Evolutionary conservation across 2,888 invertebrate genomes (phyloP), one percentile per base, ranked within the genome.

Genomic region (Nezara viridula): DNA sequence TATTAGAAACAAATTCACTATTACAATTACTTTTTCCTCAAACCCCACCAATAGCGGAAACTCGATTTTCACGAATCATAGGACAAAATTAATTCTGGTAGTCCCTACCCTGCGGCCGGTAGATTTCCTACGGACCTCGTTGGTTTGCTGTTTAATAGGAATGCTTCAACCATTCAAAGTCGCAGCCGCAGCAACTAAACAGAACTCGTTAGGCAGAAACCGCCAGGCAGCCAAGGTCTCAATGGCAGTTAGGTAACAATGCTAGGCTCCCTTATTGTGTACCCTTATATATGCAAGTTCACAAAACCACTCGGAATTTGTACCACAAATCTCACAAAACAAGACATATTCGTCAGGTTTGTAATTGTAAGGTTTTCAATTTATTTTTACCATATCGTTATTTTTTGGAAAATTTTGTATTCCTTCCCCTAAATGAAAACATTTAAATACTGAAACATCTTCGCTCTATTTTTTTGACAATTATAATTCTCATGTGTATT

Each of bases 191-290:
- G 66, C 32, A 73, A 73, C 60, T 60, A 60, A 60, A 14, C 60
- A 27, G 12, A 60, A 60, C 66, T 73, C 66, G 66, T 73, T 73
- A 73, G 27, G 32, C 66, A 37, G 66, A 73, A 73, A 73, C 66
- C 66, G 32, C 66, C 66, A 9, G 19, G 21, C 9, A 21, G 37
- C 37, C 19, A 37, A 32, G 66, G 24, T 7, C 32, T 14, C 9
- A 3, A 9, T 19, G 37, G 66, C 32, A 73, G 66, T 73, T 73
- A 73, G 37, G 60, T 14, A 60, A 60, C 60, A 60, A 60, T 14
- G 14, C 27, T 21, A 32, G 19, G 2, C 50, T 12, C 27, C 66
- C 32, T 37, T 37, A 73, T 37, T 73, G 32, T 37, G 7, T 3
- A 19, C 0, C 21, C 32, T 21, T 24, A 6, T 24, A 73, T 10